A percentile compares a stretch with the other conserved stretches of the same genome.
phyloP scores from a whole-genome alignment of 1,140 invertebrate species.

The Phocides pigmalion region DNA sequence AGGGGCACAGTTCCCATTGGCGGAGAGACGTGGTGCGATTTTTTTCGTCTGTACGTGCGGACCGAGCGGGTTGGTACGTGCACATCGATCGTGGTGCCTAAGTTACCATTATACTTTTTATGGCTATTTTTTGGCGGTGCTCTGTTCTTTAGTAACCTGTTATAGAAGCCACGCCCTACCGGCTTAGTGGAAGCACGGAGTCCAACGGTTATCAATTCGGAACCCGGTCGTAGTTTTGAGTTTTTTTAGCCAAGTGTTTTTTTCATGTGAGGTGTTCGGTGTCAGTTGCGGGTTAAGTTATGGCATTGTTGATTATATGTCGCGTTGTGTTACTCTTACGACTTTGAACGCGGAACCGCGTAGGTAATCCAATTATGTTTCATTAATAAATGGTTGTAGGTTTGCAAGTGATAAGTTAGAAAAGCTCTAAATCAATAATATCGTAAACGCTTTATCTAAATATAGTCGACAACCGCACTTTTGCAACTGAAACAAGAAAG shows the following conservation, averaged over 20 bases:
- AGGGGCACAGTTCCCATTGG: slow-evolving; percentile 54
- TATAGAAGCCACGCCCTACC: slow-evolving; percentile 70
- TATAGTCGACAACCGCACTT: too few species aligned
- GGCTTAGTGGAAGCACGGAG: slow-evolving; percentile 56
- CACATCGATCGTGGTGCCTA: slow-evolving; percentile 71
- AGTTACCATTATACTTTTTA: slow-evolving; percentile 81
- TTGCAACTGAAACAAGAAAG: too few species aligned
- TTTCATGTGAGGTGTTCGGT: slow-evolving; percentile 60
- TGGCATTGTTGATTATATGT: slow-evolving; percentile 28
- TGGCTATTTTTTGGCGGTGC: slow-evolving; percentile 80
- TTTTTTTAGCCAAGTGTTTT: slow-evolving; percentile 67
- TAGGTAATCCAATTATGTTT: too few species aligned
- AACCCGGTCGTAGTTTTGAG: slow-evolving; percentile 62
- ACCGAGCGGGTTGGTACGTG: slow-evolving; percentile 65
- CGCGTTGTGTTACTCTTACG: not conserved
- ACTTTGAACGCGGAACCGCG: too few species aligned
- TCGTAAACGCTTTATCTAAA: too few species aligned
- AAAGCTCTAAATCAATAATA: too few species aligned
- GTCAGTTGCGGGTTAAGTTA: slow-evolving; percentile 47
- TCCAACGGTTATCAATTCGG: slow-evolving; percentile 70
- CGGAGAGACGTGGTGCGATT: slow-evolving; percentile 58
- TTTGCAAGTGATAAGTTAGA: too few species aligned
- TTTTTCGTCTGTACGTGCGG: slow-evolving; percentile 70
- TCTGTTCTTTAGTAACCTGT: slow-evolving; percentile 75
- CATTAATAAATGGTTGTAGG: too few species aligned